Base-by-base conservation (phyloP, 2,888 invertebrate species). In the Calliphora vomitoria region DNA sequence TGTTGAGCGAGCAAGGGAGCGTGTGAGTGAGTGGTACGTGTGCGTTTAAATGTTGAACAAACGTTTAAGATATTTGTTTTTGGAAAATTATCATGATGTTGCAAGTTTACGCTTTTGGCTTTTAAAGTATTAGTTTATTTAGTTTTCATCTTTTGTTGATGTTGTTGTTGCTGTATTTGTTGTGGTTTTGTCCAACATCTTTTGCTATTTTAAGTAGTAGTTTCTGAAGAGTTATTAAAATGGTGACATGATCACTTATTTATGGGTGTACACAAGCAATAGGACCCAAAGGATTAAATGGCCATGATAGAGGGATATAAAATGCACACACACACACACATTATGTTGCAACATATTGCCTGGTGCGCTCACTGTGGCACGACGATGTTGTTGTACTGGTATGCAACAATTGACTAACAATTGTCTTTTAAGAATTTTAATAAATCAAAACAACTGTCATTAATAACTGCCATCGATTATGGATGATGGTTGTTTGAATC, bases 41-140 rank as follows among this genome's bases (percentile, higher is more conserved):
- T 80, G 68, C 62, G 75, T 76, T 74, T 62, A 85, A 55, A 89
- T 83, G 78, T 81, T 81, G 83, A 89, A 89, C 84, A 82, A 66
- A 82, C 81, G 83, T 88, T 87, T 86, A 76, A 86, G 86, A 84
- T 85, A 79, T 58, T 81, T 69, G 60, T 71, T 81, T 85, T 85
- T 85, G 69, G 90, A 89, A 80, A 90, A 90, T 90, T 89, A 89
- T 90, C 89, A 88, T 88, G 87, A 87, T 85, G 87, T 88, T 88
- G 85, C 85, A 80, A 86, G 82, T 86, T 79, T 79, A 87, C 83
- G 87, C 82, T 85, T 85, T 82, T 88, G 83, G 79, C 62, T 74
- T 81, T 79, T 79, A 58, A 53, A 76, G 38, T 68, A 50, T 72
- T 41, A 38, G 62, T 80, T 58, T 79, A 69, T 55, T 68, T 71